These are phyloP conservation scores for Hycleus cichorii DNA, from an alignment of 1,140 invertebrate genomes.

Conservation along the genomic window DNA sequence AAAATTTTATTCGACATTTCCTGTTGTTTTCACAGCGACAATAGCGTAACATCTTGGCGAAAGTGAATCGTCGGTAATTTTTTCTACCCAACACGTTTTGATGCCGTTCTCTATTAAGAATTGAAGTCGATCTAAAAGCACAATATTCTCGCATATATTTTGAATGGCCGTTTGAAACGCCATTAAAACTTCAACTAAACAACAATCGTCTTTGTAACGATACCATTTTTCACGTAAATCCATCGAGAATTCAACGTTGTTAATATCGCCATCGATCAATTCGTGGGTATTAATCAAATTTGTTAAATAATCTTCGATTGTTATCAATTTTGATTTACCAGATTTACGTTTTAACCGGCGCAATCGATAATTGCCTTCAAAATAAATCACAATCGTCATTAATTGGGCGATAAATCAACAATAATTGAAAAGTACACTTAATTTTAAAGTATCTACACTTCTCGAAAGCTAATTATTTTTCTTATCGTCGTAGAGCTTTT, in stretches of 20 bases:
- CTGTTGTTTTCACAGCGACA: conserved; percentile 21
- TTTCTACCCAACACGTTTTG: conserved; percentile 45
- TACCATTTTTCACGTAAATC: conserved; percentile 34
- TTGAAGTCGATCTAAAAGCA: conserved; percentile 57
- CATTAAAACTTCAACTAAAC: conserved; percentile 36
- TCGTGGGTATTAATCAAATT: conserved; percentile 42
- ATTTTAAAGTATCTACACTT: no score
- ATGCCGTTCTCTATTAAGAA: conserved; percentile 53
- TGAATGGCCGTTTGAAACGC: conserved; percentile 43
- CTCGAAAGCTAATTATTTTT: no score
- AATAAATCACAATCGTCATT: conserved; percentile 7
- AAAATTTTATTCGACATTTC: no score
- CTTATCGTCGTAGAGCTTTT: no score
- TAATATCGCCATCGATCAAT: conserved; percentile 19
- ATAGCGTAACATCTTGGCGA: conserved; percentile 54
- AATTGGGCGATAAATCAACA: not conserved
- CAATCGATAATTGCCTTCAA: conserved; percentile 48
- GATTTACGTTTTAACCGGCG: conserved; percentile 52
- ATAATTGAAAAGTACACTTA: no score
- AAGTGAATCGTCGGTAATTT: conserved; percentile 48
- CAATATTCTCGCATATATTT: conserved; percentile 57
- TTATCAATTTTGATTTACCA: conserved; percentile 42
- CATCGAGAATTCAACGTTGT: conserved; percentile 15
- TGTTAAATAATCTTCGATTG: conserved; percentile 46
- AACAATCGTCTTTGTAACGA: conserved; percentile 24